Percentiles rank a stretch among this genome's conserved stretches.
Conservation (phyloP, 2,113 vertebrate genomes). For the Percina caprodes region DNA sequence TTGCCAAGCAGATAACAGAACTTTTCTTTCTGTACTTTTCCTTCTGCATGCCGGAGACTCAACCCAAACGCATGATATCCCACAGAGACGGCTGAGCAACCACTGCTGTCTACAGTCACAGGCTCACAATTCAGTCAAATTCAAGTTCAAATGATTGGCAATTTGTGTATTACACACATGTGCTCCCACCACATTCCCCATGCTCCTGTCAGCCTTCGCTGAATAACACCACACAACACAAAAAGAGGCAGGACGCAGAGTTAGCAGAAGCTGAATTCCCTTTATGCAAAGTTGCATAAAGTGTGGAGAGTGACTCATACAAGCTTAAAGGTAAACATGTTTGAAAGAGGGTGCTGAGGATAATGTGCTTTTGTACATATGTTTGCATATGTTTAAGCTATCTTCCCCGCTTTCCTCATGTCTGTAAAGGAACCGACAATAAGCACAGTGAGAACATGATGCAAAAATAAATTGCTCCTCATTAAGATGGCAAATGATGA, state of each 20-base stretch:
- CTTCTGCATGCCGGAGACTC: background rate
- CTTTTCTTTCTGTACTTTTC: background rate
- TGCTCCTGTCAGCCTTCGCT: conserved; percentile 37
- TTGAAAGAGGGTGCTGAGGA: conserved; percentile 11
- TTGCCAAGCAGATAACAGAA: background rate
- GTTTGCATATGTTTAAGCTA: conserved; percentile 47
- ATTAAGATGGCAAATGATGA: conserved; percentile 29
- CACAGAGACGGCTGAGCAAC: conserved; percentile 45
- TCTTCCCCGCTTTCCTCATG: background rate
- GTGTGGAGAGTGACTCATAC: conserved; percentile 6
- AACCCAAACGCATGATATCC: background rate
- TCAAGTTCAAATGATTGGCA: conserved; percentile 16
- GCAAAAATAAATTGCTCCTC: conserved; percentile 22
- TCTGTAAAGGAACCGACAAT: background rate
- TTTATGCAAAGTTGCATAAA: background rate
- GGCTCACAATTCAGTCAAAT: background rate
- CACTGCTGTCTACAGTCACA: background rate
- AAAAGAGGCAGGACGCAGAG: background rate
- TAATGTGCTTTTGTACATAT: background rate
- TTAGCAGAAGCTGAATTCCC: conserved; percentile 30
- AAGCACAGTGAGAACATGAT: conserved; percentile 26
- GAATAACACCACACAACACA: conserved; percentile 6
- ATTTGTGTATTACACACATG: conserved; percentile 47
- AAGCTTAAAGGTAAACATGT: conserved; percentile 7
- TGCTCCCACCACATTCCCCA: conserved; percentile 59